Conservation (phyloP, 2,113 vertebrate species). For the Entelurus aequoreus region DNA sequence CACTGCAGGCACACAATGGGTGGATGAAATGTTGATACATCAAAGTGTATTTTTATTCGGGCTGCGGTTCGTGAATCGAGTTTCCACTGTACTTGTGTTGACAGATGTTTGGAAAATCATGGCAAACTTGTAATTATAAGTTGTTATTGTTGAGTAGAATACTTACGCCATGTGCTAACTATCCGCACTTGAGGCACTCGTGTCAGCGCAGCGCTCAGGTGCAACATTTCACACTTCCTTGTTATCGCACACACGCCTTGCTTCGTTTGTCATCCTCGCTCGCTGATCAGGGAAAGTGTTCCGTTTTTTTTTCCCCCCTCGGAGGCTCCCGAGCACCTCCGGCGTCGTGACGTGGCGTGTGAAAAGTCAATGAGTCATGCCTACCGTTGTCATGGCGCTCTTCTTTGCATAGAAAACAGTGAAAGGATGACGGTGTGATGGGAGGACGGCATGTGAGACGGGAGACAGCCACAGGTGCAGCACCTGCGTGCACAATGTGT, state of each 20-base stretch:
- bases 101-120: no score
- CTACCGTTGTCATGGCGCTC: conserved; percentile 43
- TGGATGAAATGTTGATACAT: no score
- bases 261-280: conserved; percentile 24
- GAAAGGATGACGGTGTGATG: conserved; percentile 1
- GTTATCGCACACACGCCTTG: conserved; percentile 25
- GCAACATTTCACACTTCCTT: conserved; percentile 18
- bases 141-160: neutral
- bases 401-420: conserved; percentile 10
- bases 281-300: conserved; percentile 15
- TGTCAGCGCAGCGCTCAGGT: conserved; percentile 23
- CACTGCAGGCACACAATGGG: no score
- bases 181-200: neutral
- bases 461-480: conserved; percentile 5
- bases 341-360: conserved; percentile 39
- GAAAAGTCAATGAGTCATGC: conserved; percentile 56
- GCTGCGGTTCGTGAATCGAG: no score
- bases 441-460: neutral
- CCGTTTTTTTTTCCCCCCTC: conserved; percentile 10
- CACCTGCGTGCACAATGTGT: conserved; percentile 24
- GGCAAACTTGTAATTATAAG: neutral
- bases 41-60: no score
- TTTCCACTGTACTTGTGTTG: no score
- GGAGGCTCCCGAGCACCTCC: conserved; percentile 27
- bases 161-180: neutral